Evolutionary conservation across 2,888 invertebrate genomes (phyloP), one percentile per base, ranked within the genome.

Genomic region (Clepsis dumicolana): DNA sequence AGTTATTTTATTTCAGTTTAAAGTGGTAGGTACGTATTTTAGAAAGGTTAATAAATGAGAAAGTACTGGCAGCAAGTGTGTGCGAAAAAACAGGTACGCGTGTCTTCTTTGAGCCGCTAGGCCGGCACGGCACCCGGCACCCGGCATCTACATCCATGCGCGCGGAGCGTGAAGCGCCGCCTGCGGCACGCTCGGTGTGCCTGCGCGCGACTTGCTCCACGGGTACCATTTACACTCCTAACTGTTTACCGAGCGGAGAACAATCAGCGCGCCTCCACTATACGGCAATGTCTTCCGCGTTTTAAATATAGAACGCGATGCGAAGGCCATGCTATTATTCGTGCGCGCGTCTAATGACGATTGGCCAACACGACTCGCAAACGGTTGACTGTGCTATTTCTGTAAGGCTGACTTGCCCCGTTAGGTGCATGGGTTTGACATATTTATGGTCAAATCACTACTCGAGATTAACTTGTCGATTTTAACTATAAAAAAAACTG

Each of bases 261-360:
- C 44, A 52, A 65, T 69, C 67, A 57, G 62, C 59, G 69, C 59
- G 64, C 48, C 56, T 64, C 65, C 25, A 52, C 60, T 66, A 59
- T 63, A 59, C 41, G 41, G 59, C 59, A 59, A 41, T 41, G 41
- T 70, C 92, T 93, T 93, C 93, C 93, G 93, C 84, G 89, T 92
- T 90, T 81, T 88, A 91, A 88, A 93, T 90, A 90, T 93, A 93
- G 91, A 86, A 80, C 81, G 78, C 80, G 92, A 92, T 81, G 78
- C 80, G 92, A 93, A 93, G 93, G 93, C 87, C 93, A 84, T 72
- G 77, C 78, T 83, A 85, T 87, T 87, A 88, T 88, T 87, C 81
- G 84, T 74, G 72, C 80, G 82, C 77, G 75, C 73, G 75, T 79
- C 88, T 88, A 86, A 87, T 85, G 82, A 78, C 77, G 72, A 77